Base-by-base conservation (phyloP, 1,140 invertebrate species). In the Tetramorium simillimum region DNA sequence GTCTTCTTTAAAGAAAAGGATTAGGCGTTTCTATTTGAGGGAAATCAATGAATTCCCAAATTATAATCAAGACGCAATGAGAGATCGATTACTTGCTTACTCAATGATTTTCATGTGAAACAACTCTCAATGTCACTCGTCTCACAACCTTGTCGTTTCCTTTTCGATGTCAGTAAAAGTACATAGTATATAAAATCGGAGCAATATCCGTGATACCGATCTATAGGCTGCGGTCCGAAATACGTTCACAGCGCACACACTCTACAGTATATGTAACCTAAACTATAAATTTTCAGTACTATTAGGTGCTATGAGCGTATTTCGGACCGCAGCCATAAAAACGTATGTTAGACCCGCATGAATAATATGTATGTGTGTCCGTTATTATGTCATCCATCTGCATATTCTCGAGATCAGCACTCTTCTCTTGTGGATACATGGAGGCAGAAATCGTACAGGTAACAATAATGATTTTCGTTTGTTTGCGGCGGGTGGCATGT, bases 391-490 rank as follows among this genome's bases (percentile, higher is more conserved):
- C 46, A 18, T 1, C 0, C 7, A 14, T 10, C 2, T 21, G 28
- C 53, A 21, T 14, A 1, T 60, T 60, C n/a, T 21, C 12, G 37
- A 0, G 12, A 60, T 16, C 21, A 12, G 33, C 33, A 65, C 84
- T 56, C 67, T 65, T 76, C 86, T 86, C 60, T 37, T 69, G 58
- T 0, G 28, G 9, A n/a, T 46, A 24, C 33, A 9, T 46, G 9
- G 49, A 58, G 21, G n/a, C 49, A 33, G 14, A 14, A 46, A 88
- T 67, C 51, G 65, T 75, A 37, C 12, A 37, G n/a, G 0, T 53
- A 80, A 86, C 46, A 86, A 86, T 73, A 63, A 85, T 67, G 21
- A 14, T 49, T 58, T 37, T 56, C 16, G 9, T 80, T 86, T 24
- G 37, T 58, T 37, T 21, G 18, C 28, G 28, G 0, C n/a, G 24